Evolutionary conservation across 2,113 vertebrate genomes (phyloP).

Genomic region (Dicerorhinus sumatrensis): DNA sequence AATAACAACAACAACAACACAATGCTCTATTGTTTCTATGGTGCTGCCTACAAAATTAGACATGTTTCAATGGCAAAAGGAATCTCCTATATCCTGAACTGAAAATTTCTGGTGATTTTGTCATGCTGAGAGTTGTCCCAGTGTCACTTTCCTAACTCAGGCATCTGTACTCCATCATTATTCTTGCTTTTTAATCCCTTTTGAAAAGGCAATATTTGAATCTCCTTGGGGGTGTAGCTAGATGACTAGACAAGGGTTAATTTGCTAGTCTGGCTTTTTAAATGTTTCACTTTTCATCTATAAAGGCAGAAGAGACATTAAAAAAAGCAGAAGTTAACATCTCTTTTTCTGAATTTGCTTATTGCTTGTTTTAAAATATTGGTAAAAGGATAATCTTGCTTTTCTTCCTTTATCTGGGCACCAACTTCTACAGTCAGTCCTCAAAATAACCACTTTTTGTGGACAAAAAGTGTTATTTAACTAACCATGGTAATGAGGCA

Average conservation of each 20-base stretch:
- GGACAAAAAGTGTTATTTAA: not conserved
- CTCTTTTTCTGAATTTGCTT: conserved; percentile 32
- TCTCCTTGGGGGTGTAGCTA: not conserved
- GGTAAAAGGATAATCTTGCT: not conserved
- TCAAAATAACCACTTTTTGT: not conserved
- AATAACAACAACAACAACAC: not conserved
- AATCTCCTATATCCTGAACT: not conserved
- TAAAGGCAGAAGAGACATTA: not conserved
- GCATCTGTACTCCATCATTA: not conserved
- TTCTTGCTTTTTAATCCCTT: not conserved
- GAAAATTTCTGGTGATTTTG: conserved; percentile 25
- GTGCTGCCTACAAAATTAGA: not conserved
- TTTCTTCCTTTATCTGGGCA: not conserved
- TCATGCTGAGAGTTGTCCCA: not conserved
- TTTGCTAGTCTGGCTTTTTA: conserved; percentile 15
- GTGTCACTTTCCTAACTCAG: not conserved
- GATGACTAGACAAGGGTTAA: not conserved
- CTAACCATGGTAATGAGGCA: not conserved
- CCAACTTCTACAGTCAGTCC: not conserved
- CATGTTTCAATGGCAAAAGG: not conserved
- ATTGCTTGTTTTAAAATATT: conserved; percentile 19
- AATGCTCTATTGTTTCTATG: not conserved
- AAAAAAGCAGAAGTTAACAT: not conserved
- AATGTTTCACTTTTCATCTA: not conserved
- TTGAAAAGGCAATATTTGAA: not conserved